These are phyloP conservation scores for Brachystomella parvula DNA, from an alignment of 1,140 invertebrate genomes.

Conservation along the genomic window DNA sequence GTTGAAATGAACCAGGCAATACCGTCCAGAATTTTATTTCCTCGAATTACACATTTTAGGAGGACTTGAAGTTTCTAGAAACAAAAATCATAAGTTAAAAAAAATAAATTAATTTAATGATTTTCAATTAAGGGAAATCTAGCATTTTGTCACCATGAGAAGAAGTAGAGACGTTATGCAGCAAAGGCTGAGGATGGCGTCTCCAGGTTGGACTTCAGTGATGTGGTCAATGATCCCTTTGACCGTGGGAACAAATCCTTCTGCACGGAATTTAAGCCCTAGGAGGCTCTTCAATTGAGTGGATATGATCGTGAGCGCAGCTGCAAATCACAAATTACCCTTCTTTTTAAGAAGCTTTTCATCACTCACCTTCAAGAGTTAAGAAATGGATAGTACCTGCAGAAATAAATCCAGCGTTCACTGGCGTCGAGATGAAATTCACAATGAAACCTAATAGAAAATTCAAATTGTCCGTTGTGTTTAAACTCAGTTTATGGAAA, in stretches of 20 bases:
- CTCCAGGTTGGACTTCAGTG: constrained; percentile 48
- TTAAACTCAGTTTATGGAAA: neutral
- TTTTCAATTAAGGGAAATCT: neutral
- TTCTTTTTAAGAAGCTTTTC: constrained; percentile 45
- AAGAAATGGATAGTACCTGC: constrained; percentile 46
- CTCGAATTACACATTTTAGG: constrained; percentile 1
- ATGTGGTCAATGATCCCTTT: constrained; percentile 38
- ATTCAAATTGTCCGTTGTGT: neutral
- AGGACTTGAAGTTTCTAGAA: constrained; percentile 34
- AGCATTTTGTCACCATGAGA: constrained; percentile 52
- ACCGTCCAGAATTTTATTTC: constrained; percentile 18
- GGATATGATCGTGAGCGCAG: constrained; percentile 80
- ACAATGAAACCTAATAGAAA: constrained; percentile 70
- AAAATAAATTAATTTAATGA: neutral
- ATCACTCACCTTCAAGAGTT: neutral
- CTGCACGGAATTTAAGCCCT: constrained; percentile 64
- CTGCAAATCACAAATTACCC: constrained; percentile 45
- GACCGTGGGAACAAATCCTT: constrained; percentile 52
- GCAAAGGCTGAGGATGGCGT: constrained; percentile 58
- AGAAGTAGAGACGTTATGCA: constrained; percentile 63
- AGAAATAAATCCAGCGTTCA: constrained; percentile 87
- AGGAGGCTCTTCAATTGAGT: constrained; percentile 78
- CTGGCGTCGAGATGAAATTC: constrained; percentile 88
- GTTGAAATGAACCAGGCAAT: constrained; percentile 63
- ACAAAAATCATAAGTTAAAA: constrained; percentile 14